Evolutionary conservation across 2,888 invertebrate genomes (phyloP).

Genomic region (Andricus curvator): DNA sequence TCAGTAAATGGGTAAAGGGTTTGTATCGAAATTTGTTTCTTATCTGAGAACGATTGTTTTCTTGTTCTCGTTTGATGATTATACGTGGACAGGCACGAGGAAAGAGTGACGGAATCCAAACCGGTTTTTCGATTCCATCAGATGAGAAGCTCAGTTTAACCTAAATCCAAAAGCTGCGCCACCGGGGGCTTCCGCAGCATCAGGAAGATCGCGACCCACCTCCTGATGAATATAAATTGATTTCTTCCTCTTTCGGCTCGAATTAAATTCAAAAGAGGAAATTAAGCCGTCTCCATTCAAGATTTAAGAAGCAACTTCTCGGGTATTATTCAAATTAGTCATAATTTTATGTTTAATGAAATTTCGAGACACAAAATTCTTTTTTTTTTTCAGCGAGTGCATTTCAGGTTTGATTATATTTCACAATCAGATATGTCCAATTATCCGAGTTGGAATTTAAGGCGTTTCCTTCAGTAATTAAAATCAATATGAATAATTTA

Average conservation of each 20-base stretch:
- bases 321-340: background rate
- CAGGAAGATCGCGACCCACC: constrained; percentile 11
- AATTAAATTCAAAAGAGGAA: constrained; percentile 25
- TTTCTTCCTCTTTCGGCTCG: constrained; percentile 26
- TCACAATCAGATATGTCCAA: background rate
- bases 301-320: constrained; percentile 5
- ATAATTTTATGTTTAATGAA: background rate
- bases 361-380: background rate
- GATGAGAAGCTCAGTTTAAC: constrained; percentile 51
- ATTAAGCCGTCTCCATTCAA: background rate
- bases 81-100: background rate
- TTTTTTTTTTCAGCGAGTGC: background rate
- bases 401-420: too few species aligned
- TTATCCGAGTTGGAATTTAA: background rate
- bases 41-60: constrained; percentile 9
- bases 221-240: constrained; percentile 30
- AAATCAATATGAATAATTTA: too few species aligned
- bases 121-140: constrained; percentile 20
- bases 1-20: background rate
- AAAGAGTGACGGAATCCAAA: constrained; percentile 20
- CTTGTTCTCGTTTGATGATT: background rate
- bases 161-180: constrained; percentile 56
- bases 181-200: constrained; percentile 45
- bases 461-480: too few species aligned
- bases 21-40: constrained; percentile 6